These are phyloP conservation scores for Numenius arquata DNA, from an alignment of 2,113 vertebrate genomes.

Conservation along the genomic window DNA sequence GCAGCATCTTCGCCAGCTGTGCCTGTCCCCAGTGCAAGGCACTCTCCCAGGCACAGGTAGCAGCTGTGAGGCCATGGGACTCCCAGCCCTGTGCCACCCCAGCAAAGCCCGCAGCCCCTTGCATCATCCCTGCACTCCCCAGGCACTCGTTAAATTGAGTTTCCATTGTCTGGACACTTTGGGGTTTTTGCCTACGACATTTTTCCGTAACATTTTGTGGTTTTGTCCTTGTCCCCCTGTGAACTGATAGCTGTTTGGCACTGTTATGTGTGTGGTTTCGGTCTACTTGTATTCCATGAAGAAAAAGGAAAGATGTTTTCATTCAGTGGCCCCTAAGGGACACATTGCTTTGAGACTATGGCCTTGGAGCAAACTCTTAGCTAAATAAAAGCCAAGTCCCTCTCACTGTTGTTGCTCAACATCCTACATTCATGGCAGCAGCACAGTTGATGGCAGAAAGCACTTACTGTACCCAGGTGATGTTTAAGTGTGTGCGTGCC, in stretches of 20 bases:
- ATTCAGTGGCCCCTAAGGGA: neutral
- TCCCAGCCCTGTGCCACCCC: neutral
- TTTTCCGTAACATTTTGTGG: neutral
- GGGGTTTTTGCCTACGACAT: neutral
- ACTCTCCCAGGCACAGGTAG: neutral
- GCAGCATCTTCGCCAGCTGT: neutral
- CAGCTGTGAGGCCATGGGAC: fast-evolving
- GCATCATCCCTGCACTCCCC: neutral
- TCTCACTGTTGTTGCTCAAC: neutral
- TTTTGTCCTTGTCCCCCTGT: neutral
- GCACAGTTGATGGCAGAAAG: neutral
- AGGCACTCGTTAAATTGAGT: fast-evolving
- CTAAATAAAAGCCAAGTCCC: neutral
- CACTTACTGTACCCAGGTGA: neutral
- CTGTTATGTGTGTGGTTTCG: neutral
- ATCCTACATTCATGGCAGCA: neutral
- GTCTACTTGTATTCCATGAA: neutral
- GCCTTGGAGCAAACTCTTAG: neutral
- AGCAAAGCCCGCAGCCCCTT: neutral
- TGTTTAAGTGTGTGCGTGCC: neutral
- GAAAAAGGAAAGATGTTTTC: neutral
- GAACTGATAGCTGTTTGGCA: neutral
- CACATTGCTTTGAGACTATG: neutral
- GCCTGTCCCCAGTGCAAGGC: too few species aligned
- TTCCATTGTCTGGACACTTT: neutral